Base-by-base conservation (phyloP, 2,113 vertebrate species). In the Tretioscincus oriximinensis region DNA sequence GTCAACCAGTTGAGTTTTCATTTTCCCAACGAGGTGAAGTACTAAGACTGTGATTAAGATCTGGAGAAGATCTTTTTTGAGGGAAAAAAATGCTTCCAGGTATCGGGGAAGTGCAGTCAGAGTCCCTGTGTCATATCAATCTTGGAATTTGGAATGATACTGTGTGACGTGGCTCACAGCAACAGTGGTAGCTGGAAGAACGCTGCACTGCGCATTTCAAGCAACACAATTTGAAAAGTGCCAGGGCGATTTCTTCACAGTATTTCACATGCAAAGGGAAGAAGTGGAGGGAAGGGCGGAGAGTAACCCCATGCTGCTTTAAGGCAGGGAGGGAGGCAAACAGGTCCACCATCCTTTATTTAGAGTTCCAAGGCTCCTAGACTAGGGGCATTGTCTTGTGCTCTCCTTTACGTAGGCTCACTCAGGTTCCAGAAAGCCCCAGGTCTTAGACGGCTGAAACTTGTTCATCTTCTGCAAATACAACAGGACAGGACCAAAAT, bases 281-380 rank as follows among this genome's bases (percentile, higher is more conserved):
- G 87, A 70, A 82, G 65, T 29, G 54, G 61, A 84, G 90, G 90
- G 83, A 94, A 93, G 82, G 91, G 92, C 85, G 90, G 89, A 90
- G 92, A 94, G 93, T 96, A 96, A 95, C 96, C 96, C 96, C 94
- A 94, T 96, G 96, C 96, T 97, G 97, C 96, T 97, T 98, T 99
- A 99, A 98, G 98, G 98, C 98, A 95, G 97, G 95, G 96, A 96
- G 96, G 96, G 96, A 96, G 96, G 95, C 92, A 95, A 96, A 94
- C 88, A 90, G 94, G 93, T 97, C 96, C 96, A 94, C 95, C 92
- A 91, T 94, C 94, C 93, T 95, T 94, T 93, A 88, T 88, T 86
- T 88, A 88, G 94, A 90, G 94, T 95, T 93, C 94, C 91, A 92
- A 93, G 93, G 94, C 95, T 93, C 95, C 93, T 91, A 91, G 82